Evolutionary conservation across 2,113 vertebrate genomes (phyloP).

Genomic region (Butorides virescens): DNA sequence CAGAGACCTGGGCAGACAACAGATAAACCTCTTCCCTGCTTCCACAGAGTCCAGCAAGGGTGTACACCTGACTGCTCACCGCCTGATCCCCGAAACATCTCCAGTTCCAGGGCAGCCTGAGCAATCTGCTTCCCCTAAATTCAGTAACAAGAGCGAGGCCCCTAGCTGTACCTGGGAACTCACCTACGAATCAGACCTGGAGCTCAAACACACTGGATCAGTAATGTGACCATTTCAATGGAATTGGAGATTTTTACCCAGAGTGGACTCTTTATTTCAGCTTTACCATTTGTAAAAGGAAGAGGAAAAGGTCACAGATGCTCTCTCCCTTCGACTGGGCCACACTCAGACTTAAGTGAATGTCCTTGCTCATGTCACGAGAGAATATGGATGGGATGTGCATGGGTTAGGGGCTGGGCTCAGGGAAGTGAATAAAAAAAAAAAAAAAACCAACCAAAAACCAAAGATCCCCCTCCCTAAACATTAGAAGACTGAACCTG

Average conservation of each 20-base stretch:
- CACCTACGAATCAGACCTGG: neutral
- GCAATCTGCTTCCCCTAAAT: neutral
- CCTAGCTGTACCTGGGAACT: neutral
- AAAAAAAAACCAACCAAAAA: neutral
- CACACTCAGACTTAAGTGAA: constrained; percentile 59
- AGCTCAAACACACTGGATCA: constrained; percentile 36
- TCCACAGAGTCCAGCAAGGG: neutral
- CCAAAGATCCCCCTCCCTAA: constrained; percentile 68
- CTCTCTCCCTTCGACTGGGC: constrained; percentile 63
- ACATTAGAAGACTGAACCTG: constrained; percentile 68
- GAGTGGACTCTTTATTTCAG: constrained; percentile 79
- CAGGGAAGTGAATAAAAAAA: constrained; percentile 59
- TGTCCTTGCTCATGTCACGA: constrained; percentile 63
- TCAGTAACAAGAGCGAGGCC: neutral
- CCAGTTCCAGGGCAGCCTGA: neutral
- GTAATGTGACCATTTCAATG: constrained; percentile 67
- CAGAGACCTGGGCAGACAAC: neutral
- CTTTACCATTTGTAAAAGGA: constrained; percentile 69
- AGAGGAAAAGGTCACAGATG: constrained; percentile 57
- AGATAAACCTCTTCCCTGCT: neutral
- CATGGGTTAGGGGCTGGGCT: constrained; percentile 55
- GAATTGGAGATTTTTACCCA: constrained; percentile 74
- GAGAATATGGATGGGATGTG: constrained; percentile 68
- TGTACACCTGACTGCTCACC: neutral
- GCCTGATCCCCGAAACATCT: neutral